A percentile compares a stretch with the other conserved stretches of the same genome.
These are phyloP conservation scores for Ostrea denselamellosa DNA, from an alignment of 1,140 invertebrate genomes.

Conservation along the genomic window DNA sequence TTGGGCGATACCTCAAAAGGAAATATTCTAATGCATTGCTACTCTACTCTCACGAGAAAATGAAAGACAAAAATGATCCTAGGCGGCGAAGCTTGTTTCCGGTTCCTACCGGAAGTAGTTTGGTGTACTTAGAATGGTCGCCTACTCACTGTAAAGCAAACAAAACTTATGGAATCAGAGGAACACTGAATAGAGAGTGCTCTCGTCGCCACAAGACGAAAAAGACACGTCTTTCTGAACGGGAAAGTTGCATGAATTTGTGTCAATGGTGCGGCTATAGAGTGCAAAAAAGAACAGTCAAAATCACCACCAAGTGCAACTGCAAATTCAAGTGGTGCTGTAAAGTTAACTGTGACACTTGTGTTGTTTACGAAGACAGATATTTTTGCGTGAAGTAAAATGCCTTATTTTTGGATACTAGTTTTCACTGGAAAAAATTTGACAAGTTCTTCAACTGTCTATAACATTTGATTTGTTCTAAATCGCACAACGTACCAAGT, in stretches of 20 bases:
- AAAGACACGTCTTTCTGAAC: conserved; percentile 84
- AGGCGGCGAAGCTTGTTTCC: conserved; percentile 47
- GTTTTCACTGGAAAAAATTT: background rate
- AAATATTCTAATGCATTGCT: conserved; percentile 91
- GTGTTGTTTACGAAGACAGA: conserved; percentile 24
- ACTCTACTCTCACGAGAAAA: conserved; percentile 62
- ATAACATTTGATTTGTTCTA: background rate
- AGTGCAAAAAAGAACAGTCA: conserved; percentile 85
- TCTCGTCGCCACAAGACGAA: conserved; percentile 56
- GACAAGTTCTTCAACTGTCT: background rate
- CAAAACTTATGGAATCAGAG: conserved; percentile 88
- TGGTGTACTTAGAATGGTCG: conserved; percentile 93
- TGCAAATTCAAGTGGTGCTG: conserved; percentile 96
- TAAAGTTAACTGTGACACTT: conserved; percentile 84
- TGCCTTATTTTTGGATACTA: background rate
- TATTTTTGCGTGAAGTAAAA: conserved; percentile 35
- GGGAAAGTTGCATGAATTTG: conserved; percentile 86
- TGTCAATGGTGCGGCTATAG: conserved; percentile 93
- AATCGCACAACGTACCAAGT: background rate
- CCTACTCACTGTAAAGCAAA: conserved; percentile 91
- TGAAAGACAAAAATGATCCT: conserved; percentile 60
- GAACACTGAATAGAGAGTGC: conserved; percentile 82
- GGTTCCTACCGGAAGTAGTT: conserved; percentile 77
- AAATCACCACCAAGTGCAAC: conserved; percentile 85
- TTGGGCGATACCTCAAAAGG: conserved; percentile 91